Evolutionary conservation across 2,797 vertebrate species (phyloP).

Genomic region (Enteromius mattozi): DNA sequence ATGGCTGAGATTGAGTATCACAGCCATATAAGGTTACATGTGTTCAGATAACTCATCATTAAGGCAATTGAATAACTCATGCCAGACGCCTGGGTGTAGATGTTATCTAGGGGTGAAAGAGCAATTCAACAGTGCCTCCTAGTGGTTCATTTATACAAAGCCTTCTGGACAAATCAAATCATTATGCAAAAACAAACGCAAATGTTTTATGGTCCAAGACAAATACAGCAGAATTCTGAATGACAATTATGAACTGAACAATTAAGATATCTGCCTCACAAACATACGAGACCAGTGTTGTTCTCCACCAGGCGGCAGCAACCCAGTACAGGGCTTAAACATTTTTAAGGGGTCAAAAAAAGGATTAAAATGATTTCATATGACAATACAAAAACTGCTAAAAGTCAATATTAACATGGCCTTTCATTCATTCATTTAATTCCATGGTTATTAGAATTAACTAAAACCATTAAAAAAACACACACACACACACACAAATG

Average conservation of each 20-base stretch:
- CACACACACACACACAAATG: no score
- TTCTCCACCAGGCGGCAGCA: no score
- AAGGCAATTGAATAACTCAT: constrained; percentile 7
- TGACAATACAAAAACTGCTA: neutral
- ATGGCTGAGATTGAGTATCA: constrained; percentile 6
- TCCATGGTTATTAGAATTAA: neutral
- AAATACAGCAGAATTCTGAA: neutral
- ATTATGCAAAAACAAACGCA: neutral
- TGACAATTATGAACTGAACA: neutral
- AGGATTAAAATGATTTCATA: neutral
- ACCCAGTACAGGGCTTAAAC: neutral
- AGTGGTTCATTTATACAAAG: neutral
- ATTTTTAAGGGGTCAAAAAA: neutral
- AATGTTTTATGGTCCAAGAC: no score
- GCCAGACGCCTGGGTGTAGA: neutral
- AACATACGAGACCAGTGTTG: neutral
- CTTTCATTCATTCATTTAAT: neutral
- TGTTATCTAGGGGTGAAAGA: neutral
- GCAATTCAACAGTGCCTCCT: constrained; percentile 19
- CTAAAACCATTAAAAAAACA: neutral
- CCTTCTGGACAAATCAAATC: neutral
- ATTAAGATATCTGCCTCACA: neutral
- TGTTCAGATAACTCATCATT: constrained; percentile 16
- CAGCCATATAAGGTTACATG: constrained; percentile 1
- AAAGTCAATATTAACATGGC: no score